Percentiles rank a stretch among this genome's conserved stretches.
phyloP scores from a whole-genome alignment of 2,888 invertebrate species.

The Notodonta dromedarius region DNA sequence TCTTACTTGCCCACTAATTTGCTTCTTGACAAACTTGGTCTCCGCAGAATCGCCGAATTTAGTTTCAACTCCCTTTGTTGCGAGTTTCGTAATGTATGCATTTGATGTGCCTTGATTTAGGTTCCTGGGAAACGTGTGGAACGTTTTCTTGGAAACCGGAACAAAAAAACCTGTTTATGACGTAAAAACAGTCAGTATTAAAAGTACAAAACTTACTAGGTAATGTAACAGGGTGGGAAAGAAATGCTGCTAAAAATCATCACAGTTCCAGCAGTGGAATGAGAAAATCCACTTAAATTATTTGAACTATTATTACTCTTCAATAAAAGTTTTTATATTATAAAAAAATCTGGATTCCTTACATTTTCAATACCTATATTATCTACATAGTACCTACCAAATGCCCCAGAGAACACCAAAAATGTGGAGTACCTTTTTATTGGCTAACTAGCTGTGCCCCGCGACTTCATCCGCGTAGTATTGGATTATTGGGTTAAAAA shows the following conservation, averaged over 20 bases:
- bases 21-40: conserved; percentile 61
- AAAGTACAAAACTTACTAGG: too few species aligned
- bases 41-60: conserved; percentile 53
- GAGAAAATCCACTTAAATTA: too few species aligned
- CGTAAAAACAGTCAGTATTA: too few species aligned
- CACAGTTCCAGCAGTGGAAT: too few species aligned
- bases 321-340: too few species aligned
- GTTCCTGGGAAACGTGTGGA: neutral
- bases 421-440: conserved; percentile 32
- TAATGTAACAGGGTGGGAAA: too few species aligned
- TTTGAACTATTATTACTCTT: too few species aligned
- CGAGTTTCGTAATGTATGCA: conserved; percentile 43
- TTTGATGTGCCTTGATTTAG: conserved; percentile 10
- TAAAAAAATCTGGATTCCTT: conserved; percentile 1
- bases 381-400: conserved; percentile 5
- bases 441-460: too few species aligned
- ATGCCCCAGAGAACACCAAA: conserved; percentile 14
- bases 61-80: conserved; percentile 41
- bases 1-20: conserved; percentile 66
- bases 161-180: neutral
- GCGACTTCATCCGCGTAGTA: too few species aligned
- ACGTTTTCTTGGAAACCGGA: neutral
- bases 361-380: conserved; percentile 6
- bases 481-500: too few species aligned
- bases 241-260: too few species aligned